Evolutionary conservation across 2,888 invertebrate genomes (phyloP).

Genomic region (Eilema depressum): DNA sequence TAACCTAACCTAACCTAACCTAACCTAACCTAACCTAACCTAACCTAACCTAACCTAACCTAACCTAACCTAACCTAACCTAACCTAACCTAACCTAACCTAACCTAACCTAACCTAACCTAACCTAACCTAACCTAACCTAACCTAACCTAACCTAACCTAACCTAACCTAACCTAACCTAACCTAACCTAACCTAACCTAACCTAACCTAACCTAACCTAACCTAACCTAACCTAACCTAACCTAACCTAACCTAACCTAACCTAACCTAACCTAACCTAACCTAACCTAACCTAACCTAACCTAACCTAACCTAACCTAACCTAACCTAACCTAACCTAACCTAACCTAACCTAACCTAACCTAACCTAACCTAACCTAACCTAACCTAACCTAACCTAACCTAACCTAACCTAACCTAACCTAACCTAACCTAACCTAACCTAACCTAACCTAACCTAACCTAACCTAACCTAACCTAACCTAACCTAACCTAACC

Average conservation of each 20-base stretch:
- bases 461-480: conserved; percentile 18
- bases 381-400: conserved; percentile 27
- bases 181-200: conserved; percentile 22
- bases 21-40: conserved; percentile 26
- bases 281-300: conserved; percentile 40
- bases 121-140: conserved; percentile 35
- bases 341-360: conserved; percentile 9
- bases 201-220: conserved; percentile 23
- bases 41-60: conserved; percentile 33
- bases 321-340: conserved; percentile 25
- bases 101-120: conserved; percentile 28
- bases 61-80: conserved; percentile 31
- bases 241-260: conserved; percentile 45
- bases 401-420: conserved; percentile 20
- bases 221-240: conserved; percentile 33
- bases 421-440: conserved; percentile 20
- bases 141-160: conserved; percentile 35
- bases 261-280: conserved; percentile 36
- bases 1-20: conserved; percentile 34
- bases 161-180: conserved; percentile 37
- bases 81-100: conserved; percentile 33
- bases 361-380: conserved; percentile 24
- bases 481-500: conserved; percentile 32
- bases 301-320: conserved; percentile 25
- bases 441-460: conserved; percentile 19